Base-by-base conservation (phyloP, 2,888 invertebrate species). In the Pegoplata infirma region DNA sequence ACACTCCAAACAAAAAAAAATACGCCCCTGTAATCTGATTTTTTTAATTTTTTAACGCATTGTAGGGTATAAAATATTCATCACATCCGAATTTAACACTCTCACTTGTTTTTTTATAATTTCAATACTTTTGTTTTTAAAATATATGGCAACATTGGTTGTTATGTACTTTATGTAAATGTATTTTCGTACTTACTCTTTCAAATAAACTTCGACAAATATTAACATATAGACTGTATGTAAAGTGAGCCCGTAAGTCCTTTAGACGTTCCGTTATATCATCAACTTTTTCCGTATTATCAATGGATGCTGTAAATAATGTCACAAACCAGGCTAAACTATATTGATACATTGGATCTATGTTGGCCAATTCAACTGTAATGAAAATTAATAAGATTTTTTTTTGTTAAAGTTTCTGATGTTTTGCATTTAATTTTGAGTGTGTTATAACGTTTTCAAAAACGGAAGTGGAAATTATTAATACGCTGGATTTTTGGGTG, bases 341-440 rank as follows among this genome's bases (percentile, higher is more conserved):
- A 89, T 98, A 98, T 88, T 98, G 98, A 89, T 98, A 98, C 98
- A 98, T 98, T 1, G 98, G 97, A 90, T 98, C 98, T 82, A 98
- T 96, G 85, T 95, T 94, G 5, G 97, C 95, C 85, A 98, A 90
- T 74, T 97, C 95, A 74, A 94, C 95, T 83, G 82, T 59, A 67
- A 76, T 64, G 47, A 64, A 64, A 49, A 40, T 59, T 71, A 82
- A 79, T 78, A 72, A 69, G 59, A 76, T 73, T 76, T n/a, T n/a
- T n/a, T n/a, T n/a, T 78, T 59, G 28, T 64, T 49, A 46, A 40
- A 47, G 40, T 46, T n/a, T 21, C 10, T 21, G n/a, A n/a, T n/a
- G 49, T 49, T 49, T 49, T 10, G n/a, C n/a, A n/a, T 49, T 63
- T 51, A 63, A 63, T 49, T 63, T 63, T 32, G 61, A 63, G 47